Base-by-base conservation (phyloP, 2,888 invertebrate species). In the Cataglyphis livida region DNA sequence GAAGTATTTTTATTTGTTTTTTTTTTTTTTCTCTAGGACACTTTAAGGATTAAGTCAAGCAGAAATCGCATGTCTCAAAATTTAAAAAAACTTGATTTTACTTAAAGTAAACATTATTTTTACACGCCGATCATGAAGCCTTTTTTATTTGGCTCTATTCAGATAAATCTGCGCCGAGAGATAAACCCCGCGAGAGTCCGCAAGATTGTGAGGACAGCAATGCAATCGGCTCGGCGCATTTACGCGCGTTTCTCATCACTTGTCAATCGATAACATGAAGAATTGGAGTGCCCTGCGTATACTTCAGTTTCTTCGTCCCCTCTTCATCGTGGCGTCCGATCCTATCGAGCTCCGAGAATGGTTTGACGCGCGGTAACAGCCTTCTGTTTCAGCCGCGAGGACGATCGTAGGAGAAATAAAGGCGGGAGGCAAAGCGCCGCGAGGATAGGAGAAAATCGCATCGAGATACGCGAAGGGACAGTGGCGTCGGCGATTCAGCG, bases 401-500 rank as follows among this genome's bases (percentile, higher is more conserved):
- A 66, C 2, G 54, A 41, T 0, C 9, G 5, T n/a, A 28, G 12
- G 18, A 41, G 54, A 66, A 84, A 82, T 35, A 62, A 61, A 76
- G 74, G 82, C 28, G 21, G 21, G 32, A 38, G 59, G 44, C 54
- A 78, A 48, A 79, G 48, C 38, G 51, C 59, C 25, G 68, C 25
- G 62, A 64, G 48, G n/a, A 54, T 32, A 70, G 62, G 57, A 28
- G 65, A 65, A 68, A 68, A 65, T 54, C 21, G 81, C 75, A 78
- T 71, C 51, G 70, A 65, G 12, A 75, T 48, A 59, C 57, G 84
- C 66, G 84, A 87, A 41, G 84, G 54, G 76, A 57, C 68, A 84
- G 68, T 35, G 82, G 84, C 59, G 75, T 73, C 76, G 85, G 84
- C 81, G 87, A 83, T 88, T 87, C 75, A 88, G 73, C 15, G 62